Conservation (phyloP, 2,888 invertebrate species). For the Phengaris arion region DNA sequence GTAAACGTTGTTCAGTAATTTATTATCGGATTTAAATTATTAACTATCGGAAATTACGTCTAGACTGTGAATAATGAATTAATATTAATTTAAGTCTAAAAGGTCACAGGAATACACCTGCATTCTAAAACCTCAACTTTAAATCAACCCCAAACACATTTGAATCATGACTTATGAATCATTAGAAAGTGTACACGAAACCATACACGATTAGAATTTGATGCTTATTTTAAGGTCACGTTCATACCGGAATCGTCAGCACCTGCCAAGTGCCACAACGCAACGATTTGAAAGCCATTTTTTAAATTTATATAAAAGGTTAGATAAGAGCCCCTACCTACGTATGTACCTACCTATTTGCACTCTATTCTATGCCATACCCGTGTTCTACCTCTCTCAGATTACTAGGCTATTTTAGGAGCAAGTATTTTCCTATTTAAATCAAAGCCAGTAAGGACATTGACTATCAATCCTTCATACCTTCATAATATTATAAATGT, state of each 20-base stretch:
- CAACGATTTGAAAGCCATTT: neutral
- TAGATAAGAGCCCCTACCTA: no score
- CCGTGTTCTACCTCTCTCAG: no score
- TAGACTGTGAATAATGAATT: neutral
- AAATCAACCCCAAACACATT: neutral
- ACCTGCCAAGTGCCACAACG: neutral
- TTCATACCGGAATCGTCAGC: neutral
- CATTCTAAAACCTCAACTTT: neutral
- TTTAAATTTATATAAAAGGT: no score
- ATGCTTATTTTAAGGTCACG: slow-evolving; percentile 5
- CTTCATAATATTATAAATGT: no score
- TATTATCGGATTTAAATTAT: neutral
- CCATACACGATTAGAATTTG: neutral
- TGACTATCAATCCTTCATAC: no score
- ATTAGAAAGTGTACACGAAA: neutral
- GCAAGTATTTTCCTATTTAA: no score
- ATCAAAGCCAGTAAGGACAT: no score
- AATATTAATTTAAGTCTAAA: neutral
- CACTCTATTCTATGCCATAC: no score
- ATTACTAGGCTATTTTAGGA: no score
- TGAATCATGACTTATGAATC: neutral
- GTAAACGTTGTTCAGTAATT: no score
- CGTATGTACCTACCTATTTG: no score
- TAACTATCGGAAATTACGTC: neutral
- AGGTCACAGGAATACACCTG: neutral